Evolutionary conservation across 2,888 invertebrate genomes (phyloP), one percentile per base, ranked within the genome.

Genomic region (Platycheirus rosarum): DNA sequence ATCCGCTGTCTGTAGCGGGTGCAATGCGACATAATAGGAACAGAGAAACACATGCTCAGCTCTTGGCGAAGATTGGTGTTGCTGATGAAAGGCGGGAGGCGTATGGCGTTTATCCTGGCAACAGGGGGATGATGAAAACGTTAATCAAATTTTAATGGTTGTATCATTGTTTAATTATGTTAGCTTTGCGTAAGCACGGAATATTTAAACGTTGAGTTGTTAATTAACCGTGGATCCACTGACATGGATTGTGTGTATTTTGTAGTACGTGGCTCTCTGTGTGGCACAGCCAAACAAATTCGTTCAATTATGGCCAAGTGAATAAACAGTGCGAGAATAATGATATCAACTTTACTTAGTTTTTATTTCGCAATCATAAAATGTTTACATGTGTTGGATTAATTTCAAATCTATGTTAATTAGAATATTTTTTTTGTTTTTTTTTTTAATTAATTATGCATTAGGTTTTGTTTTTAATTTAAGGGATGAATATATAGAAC

Each of bases 121-220:
- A 23, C 23, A 2, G 46, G 23, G 23, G 57, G 20, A 26, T 68
- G 53, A 63, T 51, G 57, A 23, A 37, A 65, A 57, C 70, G 75
- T 80, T 80, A 80, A 80, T 80, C 80, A 80, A 80, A 80, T 80
- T 75, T 75, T 80, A 80, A 80, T 80, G 69, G 70, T 60, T 80
- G 75, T 80, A 80, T 80, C 80, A 75, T 80, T 80, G 75, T 80
- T 80, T 80, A 80, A 80, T 70, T 75, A 66, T 80, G 80, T 80
- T 75, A 69, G 75, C 75, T 80, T 65, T 69, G 44, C 37, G 69
- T 75, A 80, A 75, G 80, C 80, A 37, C 37, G 32, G 57, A 74
- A 63, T 69, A 69, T 53, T 29, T 18, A 40, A 32, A 44, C 60
- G 40, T 70, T 80, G 75, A 80, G 80, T 65, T 80, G 80, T 75